A percentile compares a stretch with the other conserved stretches of the same genome.
phyloP scores from a whole-genome alignment of 2,888 invertebrate genomes.

The Nebria salina region DNA sequence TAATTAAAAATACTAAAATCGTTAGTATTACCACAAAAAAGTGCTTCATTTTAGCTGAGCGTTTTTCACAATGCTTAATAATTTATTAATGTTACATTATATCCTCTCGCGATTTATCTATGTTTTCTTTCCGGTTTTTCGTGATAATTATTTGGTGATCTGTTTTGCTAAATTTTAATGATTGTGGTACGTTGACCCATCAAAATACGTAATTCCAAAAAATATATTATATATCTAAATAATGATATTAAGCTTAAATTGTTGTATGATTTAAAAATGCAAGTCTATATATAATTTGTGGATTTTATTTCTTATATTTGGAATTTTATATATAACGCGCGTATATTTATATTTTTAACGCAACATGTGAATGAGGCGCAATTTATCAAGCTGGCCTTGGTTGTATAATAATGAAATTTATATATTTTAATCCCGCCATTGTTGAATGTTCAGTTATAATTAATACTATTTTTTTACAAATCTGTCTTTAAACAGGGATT shows the following conservation, averaged over 20 bases:
- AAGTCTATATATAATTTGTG: too few relatives aligned
- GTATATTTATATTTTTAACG: too few relatives aligned
- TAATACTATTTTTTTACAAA: too few relatives aligned
- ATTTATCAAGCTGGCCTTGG: too few relatives aligned
- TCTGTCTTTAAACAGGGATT: too few relatives aligned
- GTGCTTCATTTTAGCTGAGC: conserved; percentile 18
- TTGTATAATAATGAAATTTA: too few relatives aligned
- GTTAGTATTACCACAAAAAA: not conserved
- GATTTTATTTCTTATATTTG: too few relatives aligned
- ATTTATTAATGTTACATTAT: conserved; percentile 2
- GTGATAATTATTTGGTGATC: conserved; percentile 29
- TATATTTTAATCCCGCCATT: too few relatives aligned
- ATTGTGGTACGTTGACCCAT: conserved; percentile 32
- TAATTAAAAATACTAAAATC: conserved; percentile 3
- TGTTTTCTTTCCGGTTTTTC: conserved; percentile 32
- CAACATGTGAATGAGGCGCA: too few relatives aligned
- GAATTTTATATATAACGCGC: too few relatives aligned
- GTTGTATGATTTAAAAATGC: too few relatives aligned
- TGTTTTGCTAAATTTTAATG: conserved; percentile 32
- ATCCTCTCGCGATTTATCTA: conserved; percentile 7
- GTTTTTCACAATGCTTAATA: conserved; percentile 9
- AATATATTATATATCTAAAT: not conserved
- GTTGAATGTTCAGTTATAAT: too few relatives aligned
- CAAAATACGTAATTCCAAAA: conserved; percentile 15
- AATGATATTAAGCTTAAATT: not conserved